Base-by-base conservation (phyloP, 2,797 vertebrate species). In the Dendrocincla fuliginosa region DNA sequence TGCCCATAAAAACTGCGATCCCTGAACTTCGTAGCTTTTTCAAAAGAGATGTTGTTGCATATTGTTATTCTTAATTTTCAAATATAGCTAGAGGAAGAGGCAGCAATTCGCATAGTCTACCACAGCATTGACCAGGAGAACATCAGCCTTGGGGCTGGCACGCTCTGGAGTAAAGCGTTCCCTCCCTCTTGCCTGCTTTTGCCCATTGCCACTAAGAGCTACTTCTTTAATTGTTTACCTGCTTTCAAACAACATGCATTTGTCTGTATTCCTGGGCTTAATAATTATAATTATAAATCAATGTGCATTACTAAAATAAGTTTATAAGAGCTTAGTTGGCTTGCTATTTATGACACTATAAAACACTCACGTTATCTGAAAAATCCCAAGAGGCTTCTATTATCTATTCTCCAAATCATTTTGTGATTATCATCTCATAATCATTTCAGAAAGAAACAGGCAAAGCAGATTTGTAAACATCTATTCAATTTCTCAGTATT, bases 221-320 rank as follows among this genome's bases (percentile, higher is more conserved):
- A 52, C 33, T 70, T 61, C 44, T 90, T 84, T 82, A 60, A 91
- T 70, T 70, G 64, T 70, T 94, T 68, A 92, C 83, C 88, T 95
- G 68, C 63, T 89, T 94, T 59, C 64, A 90, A 88, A 88, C 33
- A 93, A 60, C 44, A 87, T 47, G 20, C 67, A 93, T 87, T 93
- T 90, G 39, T 93, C 85, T 90, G 53, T 57, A 91, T 94, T 94
- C 57, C 60, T 84, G 28, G 46, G 60, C 22, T 84, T 90, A 84
- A 89, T 91, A 93, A 90, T 92, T 96, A 81, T 88, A 96, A 94
- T 93, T 93, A 87, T 96, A 95, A 96, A 96, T 96, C 91, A 94
- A 90, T 84, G 35, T 77, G 52, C 46, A 90, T 94, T 95, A 95
- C 93, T 93, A 96, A 92, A 93, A 87, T 90, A 95, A 90, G 46